phyloP scores from a whole-genome alignment of 2,888 invertebrate species.

The Leptura quadrifasciata region DNA sequence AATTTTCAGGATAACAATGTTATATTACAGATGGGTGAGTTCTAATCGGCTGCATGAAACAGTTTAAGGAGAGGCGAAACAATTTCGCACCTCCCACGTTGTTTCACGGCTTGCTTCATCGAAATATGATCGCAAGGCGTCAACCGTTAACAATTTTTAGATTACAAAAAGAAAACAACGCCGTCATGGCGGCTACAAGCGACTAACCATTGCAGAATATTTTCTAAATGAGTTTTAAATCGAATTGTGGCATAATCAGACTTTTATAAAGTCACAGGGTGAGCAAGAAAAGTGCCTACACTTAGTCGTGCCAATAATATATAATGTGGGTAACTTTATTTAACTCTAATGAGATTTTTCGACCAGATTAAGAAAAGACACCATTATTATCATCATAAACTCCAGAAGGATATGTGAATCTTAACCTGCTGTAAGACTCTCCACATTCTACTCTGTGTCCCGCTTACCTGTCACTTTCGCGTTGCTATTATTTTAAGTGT shows the following conservation, averaged over 20 bases:
- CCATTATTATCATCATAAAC: too few relatives aligned
- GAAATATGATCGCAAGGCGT: constrained; percentile 64
- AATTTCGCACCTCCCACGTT: constrained; percentile 72
- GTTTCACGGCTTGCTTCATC: constrained; percentile 71
- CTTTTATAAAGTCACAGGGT: background rate
- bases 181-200: constrained; percentile 12
- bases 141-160: constrained; percentile 61
- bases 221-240: constrained; percentile 40
- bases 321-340: too few relatives aligned
- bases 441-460: too few relatives aligned
- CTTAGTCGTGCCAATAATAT: background rate
- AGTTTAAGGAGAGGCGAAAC: constrained; percentile 73
- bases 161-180: constrained; percentile 51
- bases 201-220: constrained; percentile 5
- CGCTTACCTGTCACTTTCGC: too few relatives aligned
- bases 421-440: too few relatives aligned
- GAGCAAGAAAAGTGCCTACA: background rate
- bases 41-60: constrained; percentile 74
- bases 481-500: too few relatives aligned
- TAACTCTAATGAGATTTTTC: too few relatives aligned
- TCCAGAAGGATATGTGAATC: too few relatives aligned
- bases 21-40: constrained; percentile 71
- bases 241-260: constrained; percentile 20
- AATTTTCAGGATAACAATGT: constrained; percentile 72
- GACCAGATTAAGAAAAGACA: too few relatives aligned